Conservation (phyloP, 2,888 invertebrate species). For the Acronicta leporina region DNA sequence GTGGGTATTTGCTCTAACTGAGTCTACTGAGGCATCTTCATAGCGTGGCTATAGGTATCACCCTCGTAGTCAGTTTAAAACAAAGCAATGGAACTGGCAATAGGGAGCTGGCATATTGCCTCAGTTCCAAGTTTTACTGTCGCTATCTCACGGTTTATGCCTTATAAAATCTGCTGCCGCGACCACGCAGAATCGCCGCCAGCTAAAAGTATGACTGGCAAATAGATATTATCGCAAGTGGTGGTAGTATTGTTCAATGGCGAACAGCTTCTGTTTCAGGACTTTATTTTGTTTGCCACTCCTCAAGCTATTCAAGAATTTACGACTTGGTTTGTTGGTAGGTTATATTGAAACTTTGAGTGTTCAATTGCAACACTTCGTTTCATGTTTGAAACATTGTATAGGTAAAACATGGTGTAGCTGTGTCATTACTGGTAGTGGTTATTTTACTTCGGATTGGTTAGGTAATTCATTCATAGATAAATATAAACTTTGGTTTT, state of each 20-base stretch:
- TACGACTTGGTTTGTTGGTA: conserved; percentile 58
- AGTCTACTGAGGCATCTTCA: conserved; percentile 28
- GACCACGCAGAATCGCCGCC: conserved; percentile 71
- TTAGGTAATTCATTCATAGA: too few species aligned
- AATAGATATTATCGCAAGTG: conserved; percentile 76
- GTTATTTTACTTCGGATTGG: not conserved
- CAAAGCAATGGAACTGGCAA: conserved; percentile 78
- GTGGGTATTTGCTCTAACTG: conserved; percentile 18
- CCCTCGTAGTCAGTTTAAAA: conserved; percentile 77
- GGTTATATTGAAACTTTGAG: conserved; percentile 51
- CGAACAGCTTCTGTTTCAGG: conserved; percentile 56
- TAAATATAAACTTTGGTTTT: not conserved
- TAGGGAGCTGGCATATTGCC: conserved; percentile 83
- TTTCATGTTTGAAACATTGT: conserved; percentile 27
- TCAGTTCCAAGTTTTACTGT: conserved; percentile 81
- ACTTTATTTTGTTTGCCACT: conserved; percentile 60
- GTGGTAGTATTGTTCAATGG: conserved; percentile 69
- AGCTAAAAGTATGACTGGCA: conserved; percentile 73
- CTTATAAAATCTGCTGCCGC: conserved; percentile 81
- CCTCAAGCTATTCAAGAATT: conserved; percentile 59
- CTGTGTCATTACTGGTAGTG: not conserved
- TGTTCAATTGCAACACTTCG: conserved; percentile 44
- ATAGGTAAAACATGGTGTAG: not conserved
- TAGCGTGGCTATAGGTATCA: conserved; percentile 60
- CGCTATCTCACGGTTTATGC: conserved; percentile 84